phyloP scores from a whole-genome alignment of 2,113 vertebrate genomes.

The Anhinga rufa region DNA sequence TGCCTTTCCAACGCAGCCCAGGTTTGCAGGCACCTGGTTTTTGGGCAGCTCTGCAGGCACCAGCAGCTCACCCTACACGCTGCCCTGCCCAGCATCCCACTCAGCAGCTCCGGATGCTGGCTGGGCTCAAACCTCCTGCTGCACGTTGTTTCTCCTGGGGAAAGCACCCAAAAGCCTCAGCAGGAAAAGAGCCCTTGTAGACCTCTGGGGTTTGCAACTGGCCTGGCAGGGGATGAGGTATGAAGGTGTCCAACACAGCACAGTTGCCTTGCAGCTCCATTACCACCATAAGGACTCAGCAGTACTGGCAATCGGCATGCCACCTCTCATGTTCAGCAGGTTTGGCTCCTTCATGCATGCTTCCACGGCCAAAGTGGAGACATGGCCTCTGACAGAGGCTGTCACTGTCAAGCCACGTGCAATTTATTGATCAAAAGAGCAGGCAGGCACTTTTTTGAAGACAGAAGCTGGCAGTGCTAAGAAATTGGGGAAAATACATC shows the following conservation, averaged over 20 bases:
- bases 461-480: neutral
- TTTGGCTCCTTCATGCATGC: neutral
- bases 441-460: neutral
- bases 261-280: neutral
- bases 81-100: neutral
- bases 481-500: neutral
- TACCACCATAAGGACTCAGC: neutral
- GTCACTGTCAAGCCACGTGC: fast-evolving
- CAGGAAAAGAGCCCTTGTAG: neutral
- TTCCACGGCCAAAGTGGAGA: neutral
- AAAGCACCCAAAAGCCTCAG: neutral
- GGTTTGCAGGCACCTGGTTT: neutral
- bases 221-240: neutral
- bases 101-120: fast-evolving
- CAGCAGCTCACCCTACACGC: neutral
- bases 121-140: neutral
- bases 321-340: neutral
- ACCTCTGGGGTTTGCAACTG: neutral
- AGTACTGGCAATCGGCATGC: neutral
- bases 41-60: neutral
- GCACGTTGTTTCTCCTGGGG: neutral
- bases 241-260: neutral
- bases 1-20: neutral
- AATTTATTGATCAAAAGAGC: neutral
- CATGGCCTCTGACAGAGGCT: neutral